Percentiles rank a stretch among this genome's conserved stretches.
Conservation (phyloP, 2,888 invertebrate genomes). For the Chaitophorus viminalis region DNA sequence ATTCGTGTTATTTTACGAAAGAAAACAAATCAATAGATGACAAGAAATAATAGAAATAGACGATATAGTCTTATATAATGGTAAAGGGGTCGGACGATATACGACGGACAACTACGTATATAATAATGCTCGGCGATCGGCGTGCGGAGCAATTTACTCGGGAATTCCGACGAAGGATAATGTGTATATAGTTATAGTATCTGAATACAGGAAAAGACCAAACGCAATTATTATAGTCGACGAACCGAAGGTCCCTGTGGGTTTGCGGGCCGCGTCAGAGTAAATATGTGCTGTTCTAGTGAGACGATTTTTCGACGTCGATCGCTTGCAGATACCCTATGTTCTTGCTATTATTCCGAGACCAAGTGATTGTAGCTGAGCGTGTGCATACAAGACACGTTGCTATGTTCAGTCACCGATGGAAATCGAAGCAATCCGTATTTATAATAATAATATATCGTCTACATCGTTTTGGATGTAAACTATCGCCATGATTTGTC, state of each 20-base stretch:
- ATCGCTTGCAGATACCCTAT: background rate
- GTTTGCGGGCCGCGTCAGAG: background rate
- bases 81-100: background rate
- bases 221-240: background rate
- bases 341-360: background rate
- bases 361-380: too few relatives aligned
- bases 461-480: background rate
- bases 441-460: background rate
- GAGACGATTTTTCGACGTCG: background rate
- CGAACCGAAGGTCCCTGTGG: background rate
- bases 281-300: background rate
- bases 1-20: background rate
- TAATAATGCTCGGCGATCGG: background rate
- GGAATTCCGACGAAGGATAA: too few relatives aligned
- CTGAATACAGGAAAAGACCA: background rate
- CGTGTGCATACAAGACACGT: too few relatives aligned
- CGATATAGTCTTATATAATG: too few relatives aligned
- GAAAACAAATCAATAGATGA: background rate
- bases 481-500: background rate
- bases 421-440: background rate
- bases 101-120: background rate
- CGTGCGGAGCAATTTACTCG: background rate
- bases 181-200: too few relatives aligned
- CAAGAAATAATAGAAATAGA: background rate
- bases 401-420: background rate